A percentile compares a stretch with the other conserved stretches of the same genome.
Conservation (phyloP, 2,888 invertebrate species). For the Cremastinae sp. region DNA sequence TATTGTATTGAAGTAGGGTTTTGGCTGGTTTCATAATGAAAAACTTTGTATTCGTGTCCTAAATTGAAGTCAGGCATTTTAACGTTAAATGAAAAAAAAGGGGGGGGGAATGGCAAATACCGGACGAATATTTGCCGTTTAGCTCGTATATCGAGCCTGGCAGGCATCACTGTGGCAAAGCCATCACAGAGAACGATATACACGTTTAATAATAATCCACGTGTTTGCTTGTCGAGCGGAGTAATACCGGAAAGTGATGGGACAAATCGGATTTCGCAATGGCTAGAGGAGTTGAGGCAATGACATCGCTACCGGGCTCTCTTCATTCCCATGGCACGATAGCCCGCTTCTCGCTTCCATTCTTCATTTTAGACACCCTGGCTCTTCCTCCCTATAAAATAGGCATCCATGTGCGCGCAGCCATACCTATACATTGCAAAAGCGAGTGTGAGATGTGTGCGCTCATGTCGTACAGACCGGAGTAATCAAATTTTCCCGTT, state of each 20-base stretch:
- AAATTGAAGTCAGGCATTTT: no score
- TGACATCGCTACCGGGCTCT: constrained; percentile 28
- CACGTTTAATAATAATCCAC: constrained; percentile 61
- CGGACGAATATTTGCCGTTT: constrained; percentile 28
- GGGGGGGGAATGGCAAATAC: no score
- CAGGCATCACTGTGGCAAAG: neutral
- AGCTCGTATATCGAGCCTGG: constrained; percentile 15
- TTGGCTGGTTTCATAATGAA: no score
- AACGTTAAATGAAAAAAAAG: no score
- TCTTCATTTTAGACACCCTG: constrained; percentile 26
- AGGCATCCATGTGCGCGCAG: neutral
- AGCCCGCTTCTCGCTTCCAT: constrained; percentile 7
- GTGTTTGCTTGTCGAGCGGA: constrained; percentile 62
- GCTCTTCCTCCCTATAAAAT: no score
- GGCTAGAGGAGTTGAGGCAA: constrained; percentile 7
- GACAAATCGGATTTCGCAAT: constrained; percentile 64
- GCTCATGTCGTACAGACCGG: constrained; percentile 55
- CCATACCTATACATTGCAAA: neutral
- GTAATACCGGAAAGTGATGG: constrained; percentile 64
- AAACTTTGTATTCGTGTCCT: no score
- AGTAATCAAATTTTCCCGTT: constrained; percentile 72
- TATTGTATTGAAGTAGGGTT: no score
- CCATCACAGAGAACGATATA: constrained; percentile 28
- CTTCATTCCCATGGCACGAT: constrained; percentile 34
- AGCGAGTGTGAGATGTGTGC: constrained; percentile 1